Conservation (phyloP, 2,888 invertebrate genomes). For the Megastigmus dorsalis region DNA sequence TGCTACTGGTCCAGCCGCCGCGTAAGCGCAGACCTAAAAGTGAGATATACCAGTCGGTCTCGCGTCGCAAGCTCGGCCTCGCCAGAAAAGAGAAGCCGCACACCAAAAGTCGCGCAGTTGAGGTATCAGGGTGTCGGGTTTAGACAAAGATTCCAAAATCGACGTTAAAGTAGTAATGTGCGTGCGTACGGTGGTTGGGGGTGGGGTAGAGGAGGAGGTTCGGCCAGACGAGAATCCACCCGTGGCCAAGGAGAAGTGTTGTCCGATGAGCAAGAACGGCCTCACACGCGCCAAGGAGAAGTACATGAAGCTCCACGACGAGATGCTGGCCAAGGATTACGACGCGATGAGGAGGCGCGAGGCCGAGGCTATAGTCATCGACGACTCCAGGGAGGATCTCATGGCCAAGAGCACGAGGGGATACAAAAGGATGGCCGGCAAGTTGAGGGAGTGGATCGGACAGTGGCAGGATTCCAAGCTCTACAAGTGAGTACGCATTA, state of each 20-base stretch:
- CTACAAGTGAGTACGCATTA: slow-evolving; percentile 52
- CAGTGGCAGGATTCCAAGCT: slow-evolving; percentile 44
- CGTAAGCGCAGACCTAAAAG: no score
- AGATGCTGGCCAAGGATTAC: slow-evolving; percentile 60
- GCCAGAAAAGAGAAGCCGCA: no score
- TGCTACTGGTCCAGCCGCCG: no score
- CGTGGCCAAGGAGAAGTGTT: background rate
- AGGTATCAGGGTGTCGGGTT: no score
- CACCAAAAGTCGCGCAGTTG: no score
- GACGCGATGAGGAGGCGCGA: slow-evolving; percentile 13
- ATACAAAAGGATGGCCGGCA: slow-evolving; percentile 74
- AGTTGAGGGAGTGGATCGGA: slow-evolving; percentile 64
- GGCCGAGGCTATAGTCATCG: slow-evolving; percentile 70
- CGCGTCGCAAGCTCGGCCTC: no score
- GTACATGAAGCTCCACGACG: slow-evolving; percentile 65
- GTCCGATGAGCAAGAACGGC: slow-evolving; percentile 7
- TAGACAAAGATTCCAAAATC: no score
- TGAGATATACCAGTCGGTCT: no score
- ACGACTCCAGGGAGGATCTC: slow-evolving; percentile 73
- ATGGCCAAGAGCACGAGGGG: slow-evolving; percentile 76
- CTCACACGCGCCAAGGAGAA: slow-evolving; percentile 65
- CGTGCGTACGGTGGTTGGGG: slow-evolving; percentile 61
- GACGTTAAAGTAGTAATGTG: slow-evolving; percentile 61
- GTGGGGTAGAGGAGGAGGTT: background rate
- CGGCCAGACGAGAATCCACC: slow-evolving; percentile 34